Base-by-base conservation (phyloP, 2,888 invertebrate species). In the Aporophyla lueneburgensis region DNA sequence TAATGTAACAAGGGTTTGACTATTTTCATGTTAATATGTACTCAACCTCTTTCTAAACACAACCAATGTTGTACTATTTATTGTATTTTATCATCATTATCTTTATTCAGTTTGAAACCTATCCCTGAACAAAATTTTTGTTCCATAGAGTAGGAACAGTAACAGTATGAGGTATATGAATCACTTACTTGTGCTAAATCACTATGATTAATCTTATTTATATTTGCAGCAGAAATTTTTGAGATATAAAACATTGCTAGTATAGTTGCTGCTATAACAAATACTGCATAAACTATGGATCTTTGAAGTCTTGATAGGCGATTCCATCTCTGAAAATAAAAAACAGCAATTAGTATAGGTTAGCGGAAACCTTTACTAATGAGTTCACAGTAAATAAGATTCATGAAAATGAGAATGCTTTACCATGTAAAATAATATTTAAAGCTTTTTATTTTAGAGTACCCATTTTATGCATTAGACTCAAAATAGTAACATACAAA, bases 231-330 rank as follows among this genome's bases (percentile, higher is more conserved):
- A 74, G 84, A 84, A 77, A 91, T 88, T 83, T 92, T 94, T 79
- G 95, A 93, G n/a, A 94, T 93, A 85, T 97, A 97, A 76, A 98
- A 92, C 87, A 97, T 96, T 87, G 97, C 97, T 86, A 98, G 93
- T 81, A 97, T 92, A 70, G 97, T 97, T 83, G 97, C 93, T 83
- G 97, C 93, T 81, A 97, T 91, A 67, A 97, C 92, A 79, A 97
- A 84, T 77, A 97, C 90, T 87, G 98, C 97, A 90, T 98, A 98
- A 70, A 98, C 97, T 86, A 98, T 96, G 90, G 98, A 98, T 85
- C 98, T 97, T 93, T 99, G 99, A 90, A 98, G 97, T 87, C 98
- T 97, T 27, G 99, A 98, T 75, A 99, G 95, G 87, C 98, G 98
- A 93, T 99, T 98, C 99, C 99, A 99, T 95, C 97, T 97, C 99